Conservation (phyloP, 2,113 vertebrate genomes). For the Myrmecobius fasciatus region DNA sequence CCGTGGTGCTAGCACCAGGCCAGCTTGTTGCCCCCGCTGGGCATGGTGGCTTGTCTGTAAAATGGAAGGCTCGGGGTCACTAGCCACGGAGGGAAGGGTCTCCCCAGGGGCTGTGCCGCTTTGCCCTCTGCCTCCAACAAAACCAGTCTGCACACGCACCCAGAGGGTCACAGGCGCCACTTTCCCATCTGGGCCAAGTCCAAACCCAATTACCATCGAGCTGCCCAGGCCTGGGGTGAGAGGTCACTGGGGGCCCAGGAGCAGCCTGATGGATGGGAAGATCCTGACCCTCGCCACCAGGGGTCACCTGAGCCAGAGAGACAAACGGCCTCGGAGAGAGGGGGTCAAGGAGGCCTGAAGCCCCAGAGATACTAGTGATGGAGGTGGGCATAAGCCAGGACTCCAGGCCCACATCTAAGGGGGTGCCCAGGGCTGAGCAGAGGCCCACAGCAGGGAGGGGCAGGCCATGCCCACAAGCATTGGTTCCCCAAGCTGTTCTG, state of each 20-base stretch:
- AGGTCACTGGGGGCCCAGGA: not conserved
- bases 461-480: not conserved
- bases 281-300: not conserved
- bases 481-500: rapidly evolving
- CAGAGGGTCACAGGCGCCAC: not conserved
- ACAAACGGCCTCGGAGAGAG: not conserved
- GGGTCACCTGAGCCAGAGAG: not conserved
- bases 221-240: not conserved
- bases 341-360: not conserved
- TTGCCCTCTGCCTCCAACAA: not conserved
- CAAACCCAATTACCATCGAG: not conserved
- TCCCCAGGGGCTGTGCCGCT: not conserved
- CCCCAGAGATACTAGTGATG: not conserved
- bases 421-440: too few species aligned
- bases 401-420: not conserved
- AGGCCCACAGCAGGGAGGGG: not conserved
- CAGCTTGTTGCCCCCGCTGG: too few species aligned
- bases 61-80: not conserved
- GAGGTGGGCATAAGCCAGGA: not conserved
- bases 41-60: not conserved
- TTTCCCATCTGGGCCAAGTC: not conserved
- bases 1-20: too few species aligned
- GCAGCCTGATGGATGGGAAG: not conserved
- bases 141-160: not conserved
- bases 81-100: not conserved